phyloP scores from a whole-genome alignment of 2,888 invertebrate genomes.

The Merodon equestris region DNA sequence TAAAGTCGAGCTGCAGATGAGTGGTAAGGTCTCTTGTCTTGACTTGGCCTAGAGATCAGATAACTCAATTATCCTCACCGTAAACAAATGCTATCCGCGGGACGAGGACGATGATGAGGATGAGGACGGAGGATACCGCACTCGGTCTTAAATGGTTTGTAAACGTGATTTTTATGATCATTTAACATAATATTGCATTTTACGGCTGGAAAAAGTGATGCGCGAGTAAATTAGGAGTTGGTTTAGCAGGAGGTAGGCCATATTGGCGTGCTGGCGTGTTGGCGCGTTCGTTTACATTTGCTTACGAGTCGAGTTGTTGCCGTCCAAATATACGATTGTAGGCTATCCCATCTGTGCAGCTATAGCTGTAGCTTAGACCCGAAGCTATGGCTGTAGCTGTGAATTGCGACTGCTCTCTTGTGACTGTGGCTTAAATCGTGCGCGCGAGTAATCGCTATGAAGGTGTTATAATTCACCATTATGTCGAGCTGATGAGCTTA shows the following conservation, averaged over 20 bases:
- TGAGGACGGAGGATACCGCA: slow-evolving; percentile 74
- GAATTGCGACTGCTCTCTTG: slow-evolving; percentile 9
- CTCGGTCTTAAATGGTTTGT: slow-evolving; percentile 76
- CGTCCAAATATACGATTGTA: slow-evolving; percentile 21
- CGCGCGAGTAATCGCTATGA: slow-evolving; percentile 43
- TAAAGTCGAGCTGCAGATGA: no score
- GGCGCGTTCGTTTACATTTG: slow-evolving; percentile 14
- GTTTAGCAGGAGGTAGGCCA: slow-evolving; percentile 36
- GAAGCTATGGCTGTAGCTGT: slow-evolving; percentile 18
- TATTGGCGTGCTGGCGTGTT: slow-evolving; percentile 2
- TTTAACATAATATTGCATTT: slow-evolving; percentile 78
- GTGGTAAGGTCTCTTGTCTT: slow-evolving; percentile 24
- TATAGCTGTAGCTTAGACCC: no score
- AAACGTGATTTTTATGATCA: slow-evolving; percentile 78
- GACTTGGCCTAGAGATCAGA: slow-evolving; percentile 73
- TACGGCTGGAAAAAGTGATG: slow-evolving; percentile 71
- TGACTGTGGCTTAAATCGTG: slow-evolving; percentile 40
- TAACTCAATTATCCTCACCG: slow-evolving; percentile 78
- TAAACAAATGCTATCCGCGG: slow-evolving; percentile 74
- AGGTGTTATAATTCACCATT: slow-evolving; percentile 58
- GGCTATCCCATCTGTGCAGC: slow-evolving; percentile 2
- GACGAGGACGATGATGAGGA: slow-evolving; percentile 57
- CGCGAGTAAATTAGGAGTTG: slow-evolving; percentile 69
- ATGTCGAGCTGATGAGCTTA: slow-evolving; percentile 46
- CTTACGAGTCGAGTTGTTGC: slow-evolving; percentile 2